Evolutionary conservation across 2,113 vertebrate genomes (phyloP).

Genomic region (Crypturellus undulatus): DNA sequence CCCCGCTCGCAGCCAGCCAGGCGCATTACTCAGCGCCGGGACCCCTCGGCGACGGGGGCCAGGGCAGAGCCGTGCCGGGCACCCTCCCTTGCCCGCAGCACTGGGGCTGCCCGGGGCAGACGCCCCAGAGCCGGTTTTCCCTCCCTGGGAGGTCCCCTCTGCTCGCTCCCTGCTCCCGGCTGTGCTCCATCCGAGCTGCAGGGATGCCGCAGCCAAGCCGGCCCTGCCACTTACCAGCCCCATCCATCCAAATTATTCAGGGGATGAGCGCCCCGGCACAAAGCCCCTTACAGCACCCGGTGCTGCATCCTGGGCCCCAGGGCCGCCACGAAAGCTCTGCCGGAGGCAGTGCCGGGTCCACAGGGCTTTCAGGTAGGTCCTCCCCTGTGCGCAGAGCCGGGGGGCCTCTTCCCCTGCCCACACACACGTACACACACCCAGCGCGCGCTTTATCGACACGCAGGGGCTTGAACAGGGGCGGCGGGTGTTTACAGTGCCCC

Average conservation of each 20-base stretch:
- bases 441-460: slow-evolving; percentile 29
- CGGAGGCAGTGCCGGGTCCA: background rate
- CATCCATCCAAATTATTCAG: too few species aligned
- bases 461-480: slow-evolving; percentile 59
- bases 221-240: background rate
- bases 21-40: slow-evolving; percentile 12
- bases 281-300: background rate
- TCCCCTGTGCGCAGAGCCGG: background rate
- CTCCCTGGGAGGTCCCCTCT: background rate
- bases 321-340: background rate
- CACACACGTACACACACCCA: slow-evolving; percentile 63
- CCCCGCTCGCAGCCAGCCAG: slow-evolving; percentile 19
- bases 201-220: background rate
- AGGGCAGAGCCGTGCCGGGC: background rate
- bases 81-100: background rate
- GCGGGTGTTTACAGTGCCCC: slow-evolving; percentile 53
- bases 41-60: background rate
- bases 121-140: background rate
- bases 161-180: background rate
- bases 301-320: too few species aligned
- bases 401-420: slow-evolving; percentile 45
- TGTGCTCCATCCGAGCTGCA: background rate
- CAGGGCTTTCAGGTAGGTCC: slow-evolving; percentile 62
- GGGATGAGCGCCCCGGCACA: background rate
- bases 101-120: background rate